A percentile compares a stretch with the other conserved stretches of the same genome.
Evolutionary conservation across 1,140 invertebrate species (phyloP).

Genomic region (Pristionchus pacificus): DNA sequence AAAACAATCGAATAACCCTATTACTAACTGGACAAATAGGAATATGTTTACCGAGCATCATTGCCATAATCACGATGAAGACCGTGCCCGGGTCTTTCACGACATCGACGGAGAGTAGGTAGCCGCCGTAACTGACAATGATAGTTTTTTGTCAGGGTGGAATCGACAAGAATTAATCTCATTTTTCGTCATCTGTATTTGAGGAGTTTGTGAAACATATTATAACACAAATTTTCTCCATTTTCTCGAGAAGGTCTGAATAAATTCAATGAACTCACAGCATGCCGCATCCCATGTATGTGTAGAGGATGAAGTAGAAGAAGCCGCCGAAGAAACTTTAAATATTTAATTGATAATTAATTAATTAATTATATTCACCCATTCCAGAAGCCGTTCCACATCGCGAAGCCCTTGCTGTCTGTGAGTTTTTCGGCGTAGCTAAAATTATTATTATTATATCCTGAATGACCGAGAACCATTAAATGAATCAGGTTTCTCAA

Average conservation of each 20-base stretch:
- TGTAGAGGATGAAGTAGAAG: constrained; percentile 36
- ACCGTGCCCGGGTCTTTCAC: constrained; percentile 44
- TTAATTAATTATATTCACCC: too few species aligned
- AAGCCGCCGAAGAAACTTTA: constrained; percentile 47
- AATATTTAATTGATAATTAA: too few species aligned
- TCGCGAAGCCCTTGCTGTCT: constrained; percentile 22
- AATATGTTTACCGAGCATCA: constrained; percentile 27
- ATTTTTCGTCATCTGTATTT: too few species aligned
- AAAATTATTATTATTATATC: not conserved
- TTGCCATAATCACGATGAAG: constrained; percentile 46
- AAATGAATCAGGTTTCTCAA: too few species aligned
- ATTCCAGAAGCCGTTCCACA: constrained; percentile 38
- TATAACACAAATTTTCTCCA: not conserved
- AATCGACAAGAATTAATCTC: too few species aligned
- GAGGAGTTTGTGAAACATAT: too few species aligned
- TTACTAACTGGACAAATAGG: too few species aligned
- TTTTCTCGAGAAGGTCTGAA: constrained; percentile 6
- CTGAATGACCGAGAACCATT: too few species aligned
- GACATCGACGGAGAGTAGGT: constrained; percentile 34
- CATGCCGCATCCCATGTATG: constrained; percentile 31
- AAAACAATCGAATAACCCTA: constrained; percentile 16
- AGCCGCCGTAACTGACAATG: constrained; percentile 32
- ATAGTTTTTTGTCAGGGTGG: not conserved
- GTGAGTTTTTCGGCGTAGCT: constrained; percentile 34
- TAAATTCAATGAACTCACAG: constrained; percentile 9